A percentile compares a stretch with the other conserved stretches of the same genome.
Conservation (phyloP, 2,888 invertebrate species). For the Mythimna albipuncta region DNA sequence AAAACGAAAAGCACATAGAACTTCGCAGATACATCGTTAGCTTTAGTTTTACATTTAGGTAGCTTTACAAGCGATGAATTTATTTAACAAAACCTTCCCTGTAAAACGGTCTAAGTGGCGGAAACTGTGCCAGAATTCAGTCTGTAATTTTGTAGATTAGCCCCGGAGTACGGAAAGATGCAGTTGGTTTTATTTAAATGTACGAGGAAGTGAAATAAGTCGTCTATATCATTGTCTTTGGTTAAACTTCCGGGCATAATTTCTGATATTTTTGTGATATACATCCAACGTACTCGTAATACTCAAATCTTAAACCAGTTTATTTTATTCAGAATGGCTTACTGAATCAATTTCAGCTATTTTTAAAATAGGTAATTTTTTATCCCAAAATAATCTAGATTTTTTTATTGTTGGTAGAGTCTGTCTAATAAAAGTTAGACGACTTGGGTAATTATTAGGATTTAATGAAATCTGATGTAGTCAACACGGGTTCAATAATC, state of each 20-base stretch:
- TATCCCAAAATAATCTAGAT: too few species aligned
- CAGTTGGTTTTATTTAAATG: conserved; percentile 33
- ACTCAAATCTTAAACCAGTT: too few species aligned
- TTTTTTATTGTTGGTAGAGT: too few species aligned
- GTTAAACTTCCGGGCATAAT: background rate
- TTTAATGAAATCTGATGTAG: too few species aligned
- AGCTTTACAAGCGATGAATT: conserved; percentile 44
- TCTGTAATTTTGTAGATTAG: conserved; percentile 54
- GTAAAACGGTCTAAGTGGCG: conserved; percentile 40
- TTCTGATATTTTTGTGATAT: background rate
- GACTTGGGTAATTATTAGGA: too few species aligned
- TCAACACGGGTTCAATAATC: too few species aligned
- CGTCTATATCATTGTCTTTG: background rate
- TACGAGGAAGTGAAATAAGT: background rate
- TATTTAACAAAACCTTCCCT: conserved; percentile 40
- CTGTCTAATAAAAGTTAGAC: too few species aligned
- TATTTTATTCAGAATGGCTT: too few species aligned
- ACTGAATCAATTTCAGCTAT: too few species aligned
- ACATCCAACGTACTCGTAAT: background rate
- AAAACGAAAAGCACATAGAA: conserved; percentile 24
- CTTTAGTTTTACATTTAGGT: conserved; percentile 18
- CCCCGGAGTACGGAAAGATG: conserved; percentile 31
- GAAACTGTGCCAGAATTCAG: conserved; percentile 43
- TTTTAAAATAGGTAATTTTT: too few species aligned
- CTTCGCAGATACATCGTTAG: conserved; percentile 17